Evolutionary conservation across 2,888 invertebrate genomes (phyloP).

Genomic region (Zhuqinia jingwanae): DNA sequence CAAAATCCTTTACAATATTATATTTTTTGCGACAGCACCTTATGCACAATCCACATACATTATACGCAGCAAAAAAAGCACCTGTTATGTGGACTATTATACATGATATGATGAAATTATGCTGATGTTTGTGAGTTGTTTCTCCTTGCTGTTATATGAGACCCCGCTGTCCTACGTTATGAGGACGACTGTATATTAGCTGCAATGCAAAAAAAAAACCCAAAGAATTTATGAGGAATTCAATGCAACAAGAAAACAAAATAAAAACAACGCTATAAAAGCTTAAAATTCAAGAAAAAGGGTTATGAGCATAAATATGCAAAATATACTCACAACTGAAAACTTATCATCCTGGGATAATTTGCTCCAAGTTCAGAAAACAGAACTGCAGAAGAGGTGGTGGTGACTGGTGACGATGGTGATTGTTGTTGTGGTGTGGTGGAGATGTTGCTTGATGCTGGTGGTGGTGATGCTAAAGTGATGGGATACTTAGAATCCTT

Average conservation of each 20-base stretch:
- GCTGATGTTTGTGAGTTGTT: neutral
- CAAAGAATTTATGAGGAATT: conserved; percentile 47
- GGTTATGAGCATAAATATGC: conserved; percentile 29
- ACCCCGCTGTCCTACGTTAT: neutral
- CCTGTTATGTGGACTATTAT: neutral
- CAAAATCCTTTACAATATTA: neutral
- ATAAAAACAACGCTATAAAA: conserved; percentile 39
- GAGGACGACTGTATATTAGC: conserved; percentile 4
- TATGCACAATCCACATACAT: neutral
- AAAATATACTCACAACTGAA: conserved; percentile 46
- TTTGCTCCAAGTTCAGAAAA: conserved; percentile 45
- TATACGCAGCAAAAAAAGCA: too few relatives aligned
- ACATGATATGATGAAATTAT: conserved; percentile 8
- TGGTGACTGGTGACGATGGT: conserved; percentile 5
- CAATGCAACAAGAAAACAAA: neutral
- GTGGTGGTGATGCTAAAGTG: too few relatives aligned
- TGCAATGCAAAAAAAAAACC: conserved; percentile 47
- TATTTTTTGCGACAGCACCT: neutral
- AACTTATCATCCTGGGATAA: conserved; percentile 48
- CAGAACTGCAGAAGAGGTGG: neutral
- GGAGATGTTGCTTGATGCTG: too few relatives aligned
- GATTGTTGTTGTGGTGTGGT: conserved; percentile 11
- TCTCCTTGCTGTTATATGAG: too few relatives aligned
- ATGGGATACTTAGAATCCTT: too few relatives aligned
- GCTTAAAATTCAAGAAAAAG: conserved; percentile 5